phyloP scores from a whole-genome alignment of 2,113 vertebrate species.

The Perognathus longimembris region DNA sequence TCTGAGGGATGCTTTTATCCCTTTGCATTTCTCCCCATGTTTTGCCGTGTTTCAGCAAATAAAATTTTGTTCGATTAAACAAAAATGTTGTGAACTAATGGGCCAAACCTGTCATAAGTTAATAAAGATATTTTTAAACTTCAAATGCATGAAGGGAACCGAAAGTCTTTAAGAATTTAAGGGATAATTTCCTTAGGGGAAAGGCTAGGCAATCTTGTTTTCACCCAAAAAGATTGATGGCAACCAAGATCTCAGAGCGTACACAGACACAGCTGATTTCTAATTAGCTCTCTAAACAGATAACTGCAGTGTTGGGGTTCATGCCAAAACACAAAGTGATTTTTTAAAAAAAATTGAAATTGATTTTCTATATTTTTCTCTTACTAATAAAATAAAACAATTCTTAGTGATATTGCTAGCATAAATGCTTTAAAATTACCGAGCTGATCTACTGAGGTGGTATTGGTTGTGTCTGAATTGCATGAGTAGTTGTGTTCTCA shows the following conservation, averaged over 20 bases:
- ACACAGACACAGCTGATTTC: not conserved
- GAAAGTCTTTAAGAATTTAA: constrained; percentile 32
- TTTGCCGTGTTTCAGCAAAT: too few relatives aligned
- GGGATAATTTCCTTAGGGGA: constrained; percentile 34
- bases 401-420: not conserved
- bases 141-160: not conserved
- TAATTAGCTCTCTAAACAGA: constrained; percentile 39
- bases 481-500: not conserved
- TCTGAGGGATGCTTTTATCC: too few relatives aligned
- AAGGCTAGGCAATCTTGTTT: constrained; percentile 1
- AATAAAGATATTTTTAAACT: constrained; percentile 15
- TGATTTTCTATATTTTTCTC: constrained; percentile 55
- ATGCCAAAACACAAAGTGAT: not conserved
- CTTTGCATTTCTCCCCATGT: too few relatives aligned
- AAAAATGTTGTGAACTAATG: not conserved
- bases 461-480: not conserved
- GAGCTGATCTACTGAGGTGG: not conserved
- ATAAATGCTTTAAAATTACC: constrained; percentile 49
- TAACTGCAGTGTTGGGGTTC: not conserved
- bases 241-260: not conserved
- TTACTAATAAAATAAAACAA: constrained; percentile 47
- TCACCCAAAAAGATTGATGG: constrained; percentile 25
- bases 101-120: not conserved
- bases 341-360: constrained; percentile 57
- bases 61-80: too few relatives aligned